Evolutionary conservation across 2,113 vertebrate species (phyloP).

Genomic region (Otis tarda): DNA sequence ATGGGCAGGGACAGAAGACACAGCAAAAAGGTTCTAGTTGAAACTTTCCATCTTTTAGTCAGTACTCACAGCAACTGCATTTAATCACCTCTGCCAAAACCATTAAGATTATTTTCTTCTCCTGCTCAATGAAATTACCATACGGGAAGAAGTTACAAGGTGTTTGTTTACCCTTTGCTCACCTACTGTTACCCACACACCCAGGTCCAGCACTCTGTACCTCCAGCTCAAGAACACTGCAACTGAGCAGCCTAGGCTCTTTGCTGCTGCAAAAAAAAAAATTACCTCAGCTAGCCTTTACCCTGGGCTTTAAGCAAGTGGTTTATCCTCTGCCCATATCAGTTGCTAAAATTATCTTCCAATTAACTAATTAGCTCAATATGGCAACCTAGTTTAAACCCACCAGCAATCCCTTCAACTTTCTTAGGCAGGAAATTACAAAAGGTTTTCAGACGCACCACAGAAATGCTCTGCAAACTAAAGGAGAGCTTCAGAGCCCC

Average conservation of each 20-base stretch:
- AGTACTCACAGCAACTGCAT: background rate
- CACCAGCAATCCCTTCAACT: background rate
- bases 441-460: background rate
- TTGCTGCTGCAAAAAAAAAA: background rate
- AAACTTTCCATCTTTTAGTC: background rate
- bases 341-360: background rate
- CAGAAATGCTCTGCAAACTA: background rate
- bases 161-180: background rate
- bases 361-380: background rate
- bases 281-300: background rate
- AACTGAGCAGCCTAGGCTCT: background rate
- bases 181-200: background rate
- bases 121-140: background rate
- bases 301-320: background rate
- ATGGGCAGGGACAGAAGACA: background rate
- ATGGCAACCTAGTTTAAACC: background rate
- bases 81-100: rapidly evolving
- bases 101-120: background rate
- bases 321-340: background rate
- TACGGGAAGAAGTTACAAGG: background rate
- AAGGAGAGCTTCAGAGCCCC: background rate
- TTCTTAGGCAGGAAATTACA: background rate
- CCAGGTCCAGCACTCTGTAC: background rate
- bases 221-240: rapidly evolving
- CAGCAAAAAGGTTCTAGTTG: background rate